These are phyloP conservation scores for Acromyrmex echinatior DNA, from an alignment of 1,140 invertebrate genomes.

Conservation along the genomic window DNA sequence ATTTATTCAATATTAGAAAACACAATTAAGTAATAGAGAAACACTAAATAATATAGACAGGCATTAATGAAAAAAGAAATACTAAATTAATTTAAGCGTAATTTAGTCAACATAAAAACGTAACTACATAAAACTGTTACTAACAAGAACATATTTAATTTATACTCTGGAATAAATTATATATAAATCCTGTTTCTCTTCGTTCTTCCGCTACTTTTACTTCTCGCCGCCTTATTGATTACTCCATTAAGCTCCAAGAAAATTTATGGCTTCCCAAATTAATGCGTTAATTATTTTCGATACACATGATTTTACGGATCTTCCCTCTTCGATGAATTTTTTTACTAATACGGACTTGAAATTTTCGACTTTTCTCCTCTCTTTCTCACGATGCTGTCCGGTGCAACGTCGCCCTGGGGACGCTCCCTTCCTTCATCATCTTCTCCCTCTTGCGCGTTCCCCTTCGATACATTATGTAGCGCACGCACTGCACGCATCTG, in stretches of 20 bases:
- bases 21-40: not conserved
- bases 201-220: not conserved
- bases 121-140: not conserved
- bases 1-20: not conserved
- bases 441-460: constrained; percentile 13
- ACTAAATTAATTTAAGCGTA: not conserved
- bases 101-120: not conserved
- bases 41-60: not conserved
- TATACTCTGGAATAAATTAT: not conserved
- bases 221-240: not conserved
- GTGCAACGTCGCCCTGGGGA: constrained; percentile 27
- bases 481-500: constrained; percentile 58
- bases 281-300: constrained; percentile 5
- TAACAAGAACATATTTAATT: not conserved
- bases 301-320: not conserved
- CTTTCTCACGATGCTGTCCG: constrained; percentile 26
- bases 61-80: not conserved
- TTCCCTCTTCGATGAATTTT: not conserved
- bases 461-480: constrained; percentile 62
- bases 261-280: not conserved
- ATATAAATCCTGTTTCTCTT: not conserved
- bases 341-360: not conserved
- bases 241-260: not conserved
- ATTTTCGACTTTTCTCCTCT: constrained; percentile 1
- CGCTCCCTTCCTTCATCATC: constrained; percentile 24